Evolutionary conservation across 2,888 invertebrate genomes (phyloP).

Genomic region (Trissonchulus latispiculum): DNA sequence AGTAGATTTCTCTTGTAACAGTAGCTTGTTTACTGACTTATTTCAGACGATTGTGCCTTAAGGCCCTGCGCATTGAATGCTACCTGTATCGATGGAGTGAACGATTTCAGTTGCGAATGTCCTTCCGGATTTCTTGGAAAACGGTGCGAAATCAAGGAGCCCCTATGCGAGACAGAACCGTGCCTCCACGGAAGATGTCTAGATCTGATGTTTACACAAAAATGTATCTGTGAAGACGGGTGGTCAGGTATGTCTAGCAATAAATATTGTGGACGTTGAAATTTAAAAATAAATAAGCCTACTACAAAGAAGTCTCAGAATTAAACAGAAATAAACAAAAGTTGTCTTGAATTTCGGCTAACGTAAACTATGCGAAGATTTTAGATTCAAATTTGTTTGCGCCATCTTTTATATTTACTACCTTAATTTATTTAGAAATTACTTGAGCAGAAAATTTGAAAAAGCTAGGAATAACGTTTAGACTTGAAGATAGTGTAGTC

Average conservation of each 20-base stretch:
- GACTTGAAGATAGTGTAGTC: too few relatives aligned
- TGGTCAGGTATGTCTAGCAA: constrained; percentile 70
- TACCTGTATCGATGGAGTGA: constrained; percentile 82
- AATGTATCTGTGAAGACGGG: constrained; percentile 81
- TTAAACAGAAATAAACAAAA: too few relatives aligned
- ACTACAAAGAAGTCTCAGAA: too few relatives aligned
- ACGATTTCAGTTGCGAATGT: constrained; percentile 85
- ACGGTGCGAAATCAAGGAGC: constrained; percentile 86
- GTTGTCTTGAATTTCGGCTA: too few relatives aligned
- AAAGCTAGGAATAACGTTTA: too few relatives aligned
- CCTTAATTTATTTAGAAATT: too few relatives aligned
- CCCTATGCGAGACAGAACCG: constrained; percentile 75
- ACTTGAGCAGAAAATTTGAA: too few relatives aligned
- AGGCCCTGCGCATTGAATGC: constrained; percentile 78
- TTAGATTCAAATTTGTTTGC: too few relatives aligned
- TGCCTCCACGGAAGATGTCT: constrained; percentile 67
- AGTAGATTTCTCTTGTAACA: neutral
- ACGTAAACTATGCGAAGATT: too few relatives aligned
- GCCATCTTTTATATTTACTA: too few relatives aligned
- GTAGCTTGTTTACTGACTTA: neutral
- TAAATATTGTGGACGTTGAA: too few relatives aligned
- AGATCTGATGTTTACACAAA: constrained; percentile 69
- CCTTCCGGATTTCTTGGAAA: constrained; percentile 89
- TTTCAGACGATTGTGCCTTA: constrained; percentile 73
- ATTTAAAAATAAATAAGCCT: too few relatives aligned